Conservation (phyloP, 2,888 invertebrate species). For the Steinernema hermaphroditum region DNA sequence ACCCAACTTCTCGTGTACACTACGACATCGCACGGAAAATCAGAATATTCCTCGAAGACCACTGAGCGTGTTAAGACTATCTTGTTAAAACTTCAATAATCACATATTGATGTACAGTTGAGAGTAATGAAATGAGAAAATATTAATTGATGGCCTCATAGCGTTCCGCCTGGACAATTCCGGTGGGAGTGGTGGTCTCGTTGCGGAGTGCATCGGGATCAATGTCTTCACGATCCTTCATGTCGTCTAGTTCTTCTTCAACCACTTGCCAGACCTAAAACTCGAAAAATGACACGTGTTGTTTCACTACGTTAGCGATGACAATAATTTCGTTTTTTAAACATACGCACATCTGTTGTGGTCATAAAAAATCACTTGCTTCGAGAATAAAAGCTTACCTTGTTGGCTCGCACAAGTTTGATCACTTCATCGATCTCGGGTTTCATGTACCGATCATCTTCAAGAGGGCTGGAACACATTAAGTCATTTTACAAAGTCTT, state of each 20-base stretch:
- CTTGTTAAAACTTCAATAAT: not conserved
- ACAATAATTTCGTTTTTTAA: too few species aligned
- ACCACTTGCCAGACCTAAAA: conserved; percentile 71
- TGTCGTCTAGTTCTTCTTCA: conserved; percentile 69
- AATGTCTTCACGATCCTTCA: conserved; percentile 62
- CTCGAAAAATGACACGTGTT: not conserved
- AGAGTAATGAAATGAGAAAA: not conserved
- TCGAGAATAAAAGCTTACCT: conserved; percentile 56
- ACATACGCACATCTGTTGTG: too few species aligned
- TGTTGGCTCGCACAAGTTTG: conserved; percentile 69
- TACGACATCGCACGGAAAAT: conserved; percentile 54
- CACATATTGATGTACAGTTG: not conserved
- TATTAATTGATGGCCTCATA: not conserved
- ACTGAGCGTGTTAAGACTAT: conserved; percentile 34
- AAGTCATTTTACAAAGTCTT: not conserved
- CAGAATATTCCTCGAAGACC: conserved; percentile 50
- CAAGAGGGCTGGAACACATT: conserved; percentile 71
- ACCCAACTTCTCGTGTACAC: conserved; percentile 57
- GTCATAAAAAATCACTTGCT: too few species aligned
- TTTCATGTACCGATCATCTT: conserved; percentile 74
- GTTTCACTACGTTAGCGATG: too few species aligned
- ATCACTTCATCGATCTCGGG: conserved; percentile 74
- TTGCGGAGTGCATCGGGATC: conserved; percentile 64
- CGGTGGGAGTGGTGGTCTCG: conserved; percentile 45
- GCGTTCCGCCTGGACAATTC: conserved; percentile 32